Evolutionary conservation across 2,888 invertebrate species (phyloP).

Genomic region (Folsomia candida): DNA sequence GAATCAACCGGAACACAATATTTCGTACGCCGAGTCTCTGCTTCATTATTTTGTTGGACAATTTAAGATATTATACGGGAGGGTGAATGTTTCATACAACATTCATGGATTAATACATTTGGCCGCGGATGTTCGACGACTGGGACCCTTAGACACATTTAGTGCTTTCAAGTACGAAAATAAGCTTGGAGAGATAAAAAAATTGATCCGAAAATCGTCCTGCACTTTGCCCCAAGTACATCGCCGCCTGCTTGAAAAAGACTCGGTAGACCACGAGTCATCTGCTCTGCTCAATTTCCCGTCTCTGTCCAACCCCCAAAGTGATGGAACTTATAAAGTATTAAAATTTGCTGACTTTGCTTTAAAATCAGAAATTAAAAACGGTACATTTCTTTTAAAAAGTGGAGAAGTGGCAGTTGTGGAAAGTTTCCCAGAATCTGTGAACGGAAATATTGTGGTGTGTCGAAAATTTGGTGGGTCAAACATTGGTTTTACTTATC

Average conservation of each 20-base stretch:
- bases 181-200: slow-evolving; percentile 48
- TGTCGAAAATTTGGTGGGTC: background rate
- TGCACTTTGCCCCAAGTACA: background rate
- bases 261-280: background rate
- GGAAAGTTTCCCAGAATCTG: background rate
- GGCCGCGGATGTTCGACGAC: slow-evolving; percentile 52
- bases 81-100: no score
- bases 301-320: background rate
- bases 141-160: slow-evolving; percentile 50
- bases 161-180: slow-evolving; percentile 52
- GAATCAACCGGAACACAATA: background rate
- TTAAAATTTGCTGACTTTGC: background rate
- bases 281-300: background rate
- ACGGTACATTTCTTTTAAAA: background rate
- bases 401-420: background rate
- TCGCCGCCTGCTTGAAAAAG: background rate
- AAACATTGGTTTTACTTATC: background rate
- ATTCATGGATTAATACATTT: no score
- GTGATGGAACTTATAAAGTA: no score
- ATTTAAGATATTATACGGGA: slow-evolving; percentile 52
- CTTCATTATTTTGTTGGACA: slow-evolving; percentile 50
- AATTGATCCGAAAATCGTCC: slow-evolving; percentile 1
- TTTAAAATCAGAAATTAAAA: background rate
- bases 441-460: background rate
- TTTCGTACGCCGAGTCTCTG: slow-evolving; percentile 46